Base-by-base conservation (phyloP, 2,113 vertebrate genomes). In the Gallinago jamesoni region DNA sequence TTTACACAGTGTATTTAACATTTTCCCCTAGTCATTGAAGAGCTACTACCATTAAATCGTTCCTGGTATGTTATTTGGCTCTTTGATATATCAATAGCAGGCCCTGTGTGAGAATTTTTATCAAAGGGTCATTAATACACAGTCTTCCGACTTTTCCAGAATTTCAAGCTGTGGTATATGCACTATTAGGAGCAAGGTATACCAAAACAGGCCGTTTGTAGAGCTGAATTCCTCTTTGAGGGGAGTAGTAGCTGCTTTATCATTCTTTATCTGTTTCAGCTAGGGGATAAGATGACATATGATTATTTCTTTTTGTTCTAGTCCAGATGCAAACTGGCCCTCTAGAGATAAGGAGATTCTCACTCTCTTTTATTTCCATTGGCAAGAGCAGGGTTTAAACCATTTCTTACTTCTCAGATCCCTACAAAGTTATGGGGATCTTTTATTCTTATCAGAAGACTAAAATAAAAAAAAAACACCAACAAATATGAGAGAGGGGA, bases 21-120 rank as follows among this genome's bases (percentile, higher is more conserved):
- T 91, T 94, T 92, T 92, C 22, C 89, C 60, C 33, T 57, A 78
- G 84, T 64, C 14, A 68, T 64, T 84, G 69, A 75, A 96, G 43
- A 78, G 21, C 45, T 69, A 55, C 47, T 87, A 28, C 52, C 33
- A 60, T 89, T 84, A 81, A 90, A 90, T 66, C 69, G 28, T 35
- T 86, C 60, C 45, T 74, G 47, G 25, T 13, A 19, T 70, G 37
- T 30, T 69, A 63, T 81, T 84, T 81, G 14, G 2, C 27, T 78
- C 73, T 87, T 84, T 84, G 55, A 52, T 72, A 39, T 59, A 80
- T 66, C 59, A 90, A 3, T 33, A 67, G 33, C 33, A 82, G 28
- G 59, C 68, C 28, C 35, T 82, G 16, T 41, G 43, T 70, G 79
- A 88, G 31, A 35, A 35, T 68, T 94, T 89, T 94, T 94, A 43